Evolutionary conservation across 2,888 invertebrate genomes (phyloP).

Genomic region (Drosophila melanosoma): DNA sequence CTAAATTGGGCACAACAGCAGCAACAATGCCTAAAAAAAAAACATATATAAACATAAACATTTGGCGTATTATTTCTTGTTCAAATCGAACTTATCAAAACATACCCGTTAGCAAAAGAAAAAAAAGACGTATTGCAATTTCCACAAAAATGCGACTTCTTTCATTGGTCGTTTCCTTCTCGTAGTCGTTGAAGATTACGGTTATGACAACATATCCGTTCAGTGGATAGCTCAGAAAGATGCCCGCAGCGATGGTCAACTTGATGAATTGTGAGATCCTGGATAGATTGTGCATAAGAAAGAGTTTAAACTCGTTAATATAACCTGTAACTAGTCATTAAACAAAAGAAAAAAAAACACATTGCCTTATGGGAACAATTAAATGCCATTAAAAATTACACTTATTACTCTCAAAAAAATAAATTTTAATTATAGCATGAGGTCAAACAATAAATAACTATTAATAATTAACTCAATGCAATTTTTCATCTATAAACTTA

Average conservation of each 20-base stretch:
- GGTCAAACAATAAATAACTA: background rate
- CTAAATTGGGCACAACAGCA: slow-evolving; percentile 59
- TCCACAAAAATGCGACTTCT: slow-evolving; percentile 26
- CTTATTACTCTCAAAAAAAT: background rate
- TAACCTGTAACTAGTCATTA: background rate
- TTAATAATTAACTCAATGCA: background rate
- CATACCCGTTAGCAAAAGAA: slow-evolving; percentile 54
- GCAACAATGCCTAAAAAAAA: slow-evolving; percentile 52
- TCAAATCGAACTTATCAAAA: background rate
- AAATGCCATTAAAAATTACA: background rate
- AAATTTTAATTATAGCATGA: background rate
- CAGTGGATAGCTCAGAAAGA: slow-evolving; percentile 96
- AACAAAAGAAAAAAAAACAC: background rate
- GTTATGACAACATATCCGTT: slow-evolving; percentile 98
- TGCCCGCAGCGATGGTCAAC: slow-evolving; percentile 91
- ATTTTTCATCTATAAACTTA: background rate
- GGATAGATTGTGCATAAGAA: slow-evolving; percentile 40
- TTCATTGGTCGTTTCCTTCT: rapidly evolving
- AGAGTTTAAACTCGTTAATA: background rate
- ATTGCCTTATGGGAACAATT: background rate
- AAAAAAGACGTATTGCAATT: slow-evolving; percentile 42
- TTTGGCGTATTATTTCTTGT: background rate
- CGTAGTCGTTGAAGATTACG: slow-evolving; percentile 90
- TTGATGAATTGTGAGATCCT: slow-evolving; percentile 91
- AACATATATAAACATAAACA: background rate